Conservation (phyloP, 2,113 vertebrate species). For the Guaruba guarouba region DNA sequence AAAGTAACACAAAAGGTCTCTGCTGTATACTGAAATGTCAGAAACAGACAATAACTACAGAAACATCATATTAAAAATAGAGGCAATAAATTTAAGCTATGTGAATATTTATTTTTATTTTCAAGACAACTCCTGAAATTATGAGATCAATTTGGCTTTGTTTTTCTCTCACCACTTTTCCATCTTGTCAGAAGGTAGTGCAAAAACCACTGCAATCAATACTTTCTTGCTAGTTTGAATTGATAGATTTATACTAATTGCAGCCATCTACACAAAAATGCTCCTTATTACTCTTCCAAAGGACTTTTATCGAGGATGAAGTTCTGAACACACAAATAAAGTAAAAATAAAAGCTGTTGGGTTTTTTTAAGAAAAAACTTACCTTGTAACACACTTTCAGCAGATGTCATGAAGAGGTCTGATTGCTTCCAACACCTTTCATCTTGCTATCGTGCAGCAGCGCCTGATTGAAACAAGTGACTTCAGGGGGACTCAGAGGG, state of each 20-base stretch:
- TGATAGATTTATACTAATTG: neutral
- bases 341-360: neutral
- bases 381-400: neutral
- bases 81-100: neutral
- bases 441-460: neutral
- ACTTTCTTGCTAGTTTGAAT: neutral
- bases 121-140: constrained; percentile 9
- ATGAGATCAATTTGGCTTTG: neutral
- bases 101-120: constrained; percentile 9
- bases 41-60: neutral
- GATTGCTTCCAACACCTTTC: neutral
- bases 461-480: neutral
- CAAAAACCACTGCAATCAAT: neutral
- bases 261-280: neutral
- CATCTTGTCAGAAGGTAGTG: neutral
- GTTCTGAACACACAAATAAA: neutral
- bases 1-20: neutral
- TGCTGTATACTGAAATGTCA: neutral
- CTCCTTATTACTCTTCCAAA: neutral
- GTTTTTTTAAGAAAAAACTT: neutral
- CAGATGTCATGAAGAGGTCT: neutral
- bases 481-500: neutral
- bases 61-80: neutral
- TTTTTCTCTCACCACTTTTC: constrained; percentile 1
- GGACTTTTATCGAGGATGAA: neutral